Evolutionary conservation across 1,140 invertebrate genomes (phyloP).

Genomic region (Tetramorium parvispinum): DNA sequence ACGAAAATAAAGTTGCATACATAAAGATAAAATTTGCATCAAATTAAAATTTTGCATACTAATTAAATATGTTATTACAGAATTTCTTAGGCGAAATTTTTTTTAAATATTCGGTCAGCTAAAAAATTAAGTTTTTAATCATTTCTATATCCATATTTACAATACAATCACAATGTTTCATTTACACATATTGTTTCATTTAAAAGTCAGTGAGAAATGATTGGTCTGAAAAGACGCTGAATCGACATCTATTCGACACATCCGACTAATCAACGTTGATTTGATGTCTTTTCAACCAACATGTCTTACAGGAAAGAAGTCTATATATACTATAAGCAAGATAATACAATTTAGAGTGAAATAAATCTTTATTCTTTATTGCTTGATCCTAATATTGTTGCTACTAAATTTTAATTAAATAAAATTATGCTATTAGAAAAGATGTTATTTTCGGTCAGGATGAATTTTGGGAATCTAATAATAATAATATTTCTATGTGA

Average conservation of each 20-base stretch:
- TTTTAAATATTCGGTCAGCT: neutral
- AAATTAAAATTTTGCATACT: neutral
- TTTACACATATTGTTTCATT: neutral
- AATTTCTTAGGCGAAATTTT: neutral
- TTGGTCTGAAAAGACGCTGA: too few relatives aligned
- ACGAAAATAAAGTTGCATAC: neutral
- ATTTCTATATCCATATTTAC: neutral
- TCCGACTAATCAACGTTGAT: too few relatives aligned
- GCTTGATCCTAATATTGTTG: neutral
- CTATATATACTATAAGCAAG: too few relatives aligned
- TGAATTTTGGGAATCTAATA: too few relatives aligned
- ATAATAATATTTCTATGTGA: too few relatives aligned
- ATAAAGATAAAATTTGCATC: neutral
- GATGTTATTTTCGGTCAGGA: too few relatives aligned
- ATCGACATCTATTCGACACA: too few relatives aligned
- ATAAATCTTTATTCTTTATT: neutral
- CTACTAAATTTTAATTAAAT: neutral
- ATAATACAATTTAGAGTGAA: neutral
- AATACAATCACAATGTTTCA: neutral
- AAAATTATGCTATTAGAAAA: neutral
- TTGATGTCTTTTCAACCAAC: too few relatives aligned
- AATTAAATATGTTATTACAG: neutral
- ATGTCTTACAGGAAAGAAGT: too few relatives aligned
- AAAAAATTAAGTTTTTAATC: neutral
- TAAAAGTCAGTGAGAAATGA: too few relatives aligned